Conservation (phyloP, 2,888 invertebrate species). For the Buathra laborator region DNA sequence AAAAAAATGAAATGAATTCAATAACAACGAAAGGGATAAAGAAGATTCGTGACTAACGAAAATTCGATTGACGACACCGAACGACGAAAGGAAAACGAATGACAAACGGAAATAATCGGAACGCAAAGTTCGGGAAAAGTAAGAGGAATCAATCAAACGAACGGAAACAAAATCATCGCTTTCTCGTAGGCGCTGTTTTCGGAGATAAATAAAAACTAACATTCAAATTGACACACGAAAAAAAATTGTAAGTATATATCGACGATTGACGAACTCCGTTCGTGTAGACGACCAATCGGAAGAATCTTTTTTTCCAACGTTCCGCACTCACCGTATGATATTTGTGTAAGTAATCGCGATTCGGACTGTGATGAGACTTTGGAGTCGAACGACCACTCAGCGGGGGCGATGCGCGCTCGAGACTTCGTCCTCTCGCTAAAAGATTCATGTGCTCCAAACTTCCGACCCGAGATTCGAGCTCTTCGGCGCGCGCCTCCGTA, state of each 20-base stretch:
- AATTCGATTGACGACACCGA: neutral
- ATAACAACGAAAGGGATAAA: neutral
- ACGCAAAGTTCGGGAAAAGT: neutral
- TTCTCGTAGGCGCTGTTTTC: neutral
- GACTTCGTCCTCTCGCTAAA: slow-evolving; percentile 90
- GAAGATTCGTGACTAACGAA: neutral
- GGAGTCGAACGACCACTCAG: slow-evolving; percentile 96
- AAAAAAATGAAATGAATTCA: neutral
- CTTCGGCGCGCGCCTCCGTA: slow-evolving; percentile 98
- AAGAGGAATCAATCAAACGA: neutral
- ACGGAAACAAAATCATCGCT: neutral
- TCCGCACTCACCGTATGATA: slow-evolving; percentile 95
- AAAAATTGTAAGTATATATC: neutral
- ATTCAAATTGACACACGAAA: slow-evolving; percentile 7
- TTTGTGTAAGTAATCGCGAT: slow-evolving; percentile 95
- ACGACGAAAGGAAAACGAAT: neutral
- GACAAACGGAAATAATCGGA: neutral
- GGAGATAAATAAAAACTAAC: neutral
- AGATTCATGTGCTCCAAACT: slow-evolving; percentile 98
- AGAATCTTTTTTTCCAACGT: slow-evolving; percentile 13
- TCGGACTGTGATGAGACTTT: slow-evolving; percentile 92
- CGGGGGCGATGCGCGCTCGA: slow-evolving; percentile 91
- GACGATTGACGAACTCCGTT: neutral
- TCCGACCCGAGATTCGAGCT: slow-evolving; percentile 97
- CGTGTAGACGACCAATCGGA: slow-evolving; percentile 21